Base-by-base conservation (phyloP, 2,797 vertebrate species). In the Danionella dracula region DNA sequence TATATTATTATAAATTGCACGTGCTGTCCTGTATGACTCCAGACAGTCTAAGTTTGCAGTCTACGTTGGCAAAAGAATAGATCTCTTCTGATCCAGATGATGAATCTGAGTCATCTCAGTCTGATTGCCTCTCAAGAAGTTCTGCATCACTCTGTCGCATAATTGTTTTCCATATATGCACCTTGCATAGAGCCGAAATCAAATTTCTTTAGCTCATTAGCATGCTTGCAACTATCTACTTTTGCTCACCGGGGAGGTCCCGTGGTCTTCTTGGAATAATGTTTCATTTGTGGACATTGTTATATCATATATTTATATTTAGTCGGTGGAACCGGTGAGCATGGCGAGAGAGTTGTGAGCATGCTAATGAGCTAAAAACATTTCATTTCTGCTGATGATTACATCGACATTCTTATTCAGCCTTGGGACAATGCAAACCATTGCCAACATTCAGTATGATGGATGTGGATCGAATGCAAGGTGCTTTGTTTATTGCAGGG, bases 1-100 rank as follows among this genome's bases (percentile, higher is more conserved):
- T 64, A 41, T 13, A 15, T n/a, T n/a, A n/a, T n/a, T n/a, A n/a
- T n/a, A 51, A 42, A 51, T 63, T 41, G 27, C 48, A 42, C 23
- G 41, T 37, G 6, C 23, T 27, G 23, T 27, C 23, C 23, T 27
- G 23, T 27, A 42, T 37, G 19, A 19, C 55, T 58, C 40, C 40
- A 44, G 40, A 50, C 37, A 50, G 5, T 32, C 23, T 32, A 5
- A 63, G 23, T 3, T 27, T 3, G 6, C 23, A 27, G n/a, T n/a
- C 21, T 40, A 41, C 17, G 34, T 62, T 40, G 23, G 38, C 55
- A 40, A 42, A 57, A 57, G 42, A 23, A 46, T 46, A 40, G 1
- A 16, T 31, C 10, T 63, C 48, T 32, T 16, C 35, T 40, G 45
- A 49, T 15, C 17, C 29, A 44, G 23, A 42, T 19, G 37, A 13